These are phyloP conservation scores for Poecile atricapillus DNA, from an alignment of 2,113 vertebrate species.

Conservation along the genomic window DNA sequence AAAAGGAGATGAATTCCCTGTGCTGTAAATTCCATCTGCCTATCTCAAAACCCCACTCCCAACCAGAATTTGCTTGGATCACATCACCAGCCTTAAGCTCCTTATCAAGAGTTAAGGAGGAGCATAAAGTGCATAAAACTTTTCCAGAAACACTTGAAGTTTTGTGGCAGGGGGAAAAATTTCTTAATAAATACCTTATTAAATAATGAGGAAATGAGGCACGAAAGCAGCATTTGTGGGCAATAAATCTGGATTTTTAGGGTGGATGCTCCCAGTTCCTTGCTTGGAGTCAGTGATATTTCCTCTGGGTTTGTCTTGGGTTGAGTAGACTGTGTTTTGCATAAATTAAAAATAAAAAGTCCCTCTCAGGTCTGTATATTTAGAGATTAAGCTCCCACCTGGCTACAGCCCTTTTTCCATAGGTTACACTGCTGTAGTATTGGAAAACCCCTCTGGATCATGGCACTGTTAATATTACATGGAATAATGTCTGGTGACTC, in stretches of 20 bases:
- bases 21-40: not conserved
- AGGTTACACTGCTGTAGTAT: not conserved
- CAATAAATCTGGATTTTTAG: not conserved
- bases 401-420: not conserved
- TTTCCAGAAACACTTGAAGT: not conserved
- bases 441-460: not conserved
- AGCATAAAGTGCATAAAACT: not conserved
- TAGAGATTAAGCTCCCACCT: not conserved
- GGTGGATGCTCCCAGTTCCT: not conserved
- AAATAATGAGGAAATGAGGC: not conserved
- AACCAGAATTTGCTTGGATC: not conserved
- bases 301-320: not conserved
- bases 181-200: not conserved
- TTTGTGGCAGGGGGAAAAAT: fast-evolving
- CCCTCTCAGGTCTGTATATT: not conserved
- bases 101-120: not conserved
- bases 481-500: not conserved
- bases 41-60: not conserved
- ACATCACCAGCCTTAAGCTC: not conserved
- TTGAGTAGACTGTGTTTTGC: not conserved
- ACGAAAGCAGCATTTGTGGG: fast-evolving
- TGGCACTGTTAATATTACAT: fast-evolving
- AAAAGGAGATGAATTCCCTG: not conserved
- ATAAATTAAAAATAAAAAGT: not conserved
- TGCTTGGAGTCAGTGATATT: not conserved